Percentiles rank a stretch among this genome's conserved stretches.
These are phyloP conservation scores for Drosophila azteca DNA, from an alignment of 1,140 invertebrate genomes.

Conservation along the genomic window DNA sequence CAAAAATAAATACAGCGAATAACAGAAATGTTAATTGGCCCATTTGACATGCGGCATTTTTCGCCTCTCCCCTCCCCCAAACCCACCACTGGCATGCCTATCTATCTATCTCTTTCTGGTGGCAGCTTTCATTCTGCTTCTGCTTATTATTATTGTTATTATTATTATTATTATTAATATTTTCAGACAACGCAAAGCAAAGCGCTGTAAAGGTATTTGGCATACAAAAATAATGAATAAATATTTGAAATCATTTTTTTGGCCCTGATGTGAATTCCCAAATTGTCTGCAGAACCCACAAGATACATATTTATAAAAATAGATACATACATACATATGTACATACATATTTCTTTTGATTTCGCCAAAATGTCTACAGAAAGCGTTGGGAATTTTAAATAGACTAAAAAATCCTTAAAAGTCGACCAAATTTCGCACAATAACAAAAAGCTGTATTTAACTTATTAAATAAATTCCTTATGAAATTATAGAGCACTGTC, in stretches of 20 bases:
- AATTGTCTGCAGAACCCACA: conserved; percentile 66
- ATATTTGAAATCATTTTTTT: conserved; percentile 73
- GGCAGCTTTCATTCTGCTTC: conserved; percentile 66
- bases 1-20: conserved; percentile 60
- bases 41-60: conserved; percentile 81
- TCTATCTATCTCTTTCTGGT: conserved; percentile 30
- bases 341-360: conserved; percentile 3
- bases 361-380: conserved; percentile 56
- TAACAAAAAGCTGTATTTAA: too few species aligned
- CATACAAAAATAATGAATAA: conserved; percentile 60
- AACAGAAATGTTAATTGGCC: conserved; percentile 82
- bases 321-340: too few species aligned
- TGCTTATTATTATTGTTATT: conserved; percentile 49
- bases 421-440: conserved; percentile 14
- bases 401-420: conserved; percentile 21
- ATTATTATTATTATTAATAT: conserved; percentile 52
- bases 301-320: conserved; percentile 44
- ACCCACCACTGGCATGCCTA: conserved; percentile 2
- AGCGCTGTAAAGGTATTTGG: conserved; percentile 51
- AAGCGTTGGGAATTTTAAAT: conserved; percentile 22
- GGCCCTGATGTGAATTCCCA: conserved; percentile 74
- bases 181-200: conserved; percentile 35
- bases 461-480: too few species aligned
- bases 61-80: conserved; percentile 18
- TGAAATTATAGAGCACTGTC: too few species aligned